These are phyloP conservation scores for Toxotes chatareus DNA, from an alignment of 2,113 vertebrate genomes.

Conservation along the genomic window DNA sequence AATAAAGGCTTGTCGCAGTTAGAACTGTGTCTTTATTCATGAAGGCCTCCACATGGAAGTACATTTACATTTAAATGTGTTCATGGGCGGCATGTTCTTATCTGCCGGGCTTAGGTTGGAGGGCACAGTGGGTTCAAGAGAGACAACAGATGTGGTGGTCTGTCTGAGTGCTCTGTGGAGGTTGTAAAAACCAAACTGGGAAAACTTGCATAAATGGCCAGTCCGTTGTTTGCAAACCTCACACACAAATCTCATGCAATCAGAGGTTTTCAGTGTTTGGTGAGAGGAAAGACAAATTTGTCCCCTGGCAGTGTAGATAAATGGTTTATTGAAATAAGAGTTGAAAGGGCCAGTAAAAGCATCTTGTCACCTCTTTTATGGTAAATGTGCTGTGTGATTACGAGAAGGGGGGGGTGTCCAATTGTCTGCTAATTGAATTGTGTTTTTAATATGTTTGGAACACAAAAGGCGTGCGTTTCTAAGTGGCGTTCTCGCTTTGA, in stretches of 20 bases:
- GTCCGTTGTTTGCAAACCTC: conserved; percentile 36
- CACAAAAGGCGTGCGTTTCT: conserved; percentile 12
- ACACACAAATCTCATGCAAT: conserved; percentile 42
- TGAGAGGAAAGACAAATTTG: conserved; percentile 60
- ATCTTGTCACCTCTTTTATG: conserved; percentile 60
- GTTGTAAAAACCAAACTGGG: conserved; percentile 18
- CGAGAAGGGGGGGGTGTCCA: background rate
- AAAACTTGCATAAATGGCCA: conserved; percentile 26
- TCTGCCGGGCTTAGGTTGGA: conserved; percentile 52
- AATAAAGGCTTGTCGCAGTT: conserved; percentile 64
- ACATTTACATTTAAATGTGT: conserved; percentile 77
- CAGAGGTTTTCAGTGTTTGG: conserved; percentile 54
- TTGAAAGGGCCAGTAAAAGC: conserved; percentile 63
- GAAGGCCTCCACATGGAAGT: conserved; percentile 48
- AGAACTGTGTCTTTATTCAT: conserved; percentile 63
- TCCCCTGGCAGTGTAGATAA: conserved; percentile 53
- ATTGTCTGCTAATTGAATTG: conserved; percentile 62
- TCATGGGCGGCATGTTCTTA: conserved; percentile 62
- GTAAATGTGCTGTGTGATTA: conserved; percentile 54
- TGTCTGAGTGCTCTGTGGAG: conserved; percentile 10
- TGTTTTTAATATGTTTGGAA: conserved; percentile 49
- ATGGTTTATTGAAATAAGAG: conserved; percentile 63
- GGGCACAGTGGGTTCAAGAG: conserved; percentile 52
- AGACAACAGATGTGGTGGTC: conserved; percentile 28
- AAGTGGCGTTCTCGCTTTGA: conserved; percentile 35